Conservation (phyloP, 2,797 vertebrate species). For the Glyptemys insculpta region DNA sequence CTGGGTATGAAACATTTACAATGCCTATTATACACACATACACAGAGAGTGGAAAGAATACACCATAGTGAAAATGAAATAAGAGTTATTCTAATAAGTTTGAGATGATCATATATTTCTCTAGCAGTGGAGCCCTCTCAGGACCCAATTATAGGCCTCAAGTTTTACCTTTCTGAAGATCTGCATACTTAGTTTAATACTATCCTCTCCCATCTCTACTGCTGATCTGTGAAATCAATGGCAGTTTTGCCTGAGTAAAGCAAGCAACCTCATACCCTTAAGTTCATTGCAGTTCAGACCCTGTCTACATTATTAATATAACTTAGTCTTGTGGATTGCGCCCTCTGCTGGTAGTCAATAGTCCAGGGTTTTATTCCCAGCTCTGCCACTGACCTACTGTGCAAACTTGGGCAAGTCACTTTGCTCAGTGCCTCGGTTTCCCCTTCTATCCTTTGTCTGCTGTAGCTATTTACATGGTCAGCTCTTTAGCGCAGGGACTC, state of each 20-base stretch:
- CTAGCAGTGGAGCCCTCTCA: conserved; percentile 28
- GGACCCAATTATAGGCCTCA: conserved; percentile 39
- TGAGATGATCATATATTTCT: conserved; percentile 1
- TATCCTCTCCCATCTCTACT: not conserved
- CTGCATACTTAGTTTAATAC: not conserved
- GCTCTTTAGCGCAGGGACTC: not conserved
- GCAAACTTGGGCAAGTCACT: not conserved
- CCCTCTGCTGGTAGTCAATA: not conserved
- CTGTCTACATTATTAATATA: not conserved
- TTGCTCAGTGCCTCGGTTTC: not conserved
- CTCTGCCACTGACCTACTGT: not conserved
- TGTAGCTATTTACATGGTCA: not conserved
- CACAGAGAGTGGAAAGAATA: not conserved
- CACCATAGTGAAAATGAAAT: conserved; percentile 10
- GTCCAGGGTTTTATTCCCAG: not conserved
- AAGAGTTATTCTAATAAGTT: conserved; percentile 10
- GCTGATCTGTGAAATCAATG: not conserved
- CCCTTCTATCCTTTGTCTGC: not conserved
- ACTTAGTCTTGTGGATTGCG: not conserved
- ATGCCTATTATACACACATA: not conserved
- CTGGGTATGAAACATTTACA: conserved; percentile 33
- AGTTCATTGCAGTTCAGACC: not conserved
- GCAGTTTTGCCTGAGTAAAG: not conserved
- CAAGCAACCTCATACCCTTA: not conserved
- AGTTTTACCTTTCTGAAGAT: conserved; percentile 16